Evolutionary conservation across 2,113 vertebrate species (phyloP), one percentile per base, ranked within the genome.

Genomic region (Nycticryphes semicollaris): DNA sequence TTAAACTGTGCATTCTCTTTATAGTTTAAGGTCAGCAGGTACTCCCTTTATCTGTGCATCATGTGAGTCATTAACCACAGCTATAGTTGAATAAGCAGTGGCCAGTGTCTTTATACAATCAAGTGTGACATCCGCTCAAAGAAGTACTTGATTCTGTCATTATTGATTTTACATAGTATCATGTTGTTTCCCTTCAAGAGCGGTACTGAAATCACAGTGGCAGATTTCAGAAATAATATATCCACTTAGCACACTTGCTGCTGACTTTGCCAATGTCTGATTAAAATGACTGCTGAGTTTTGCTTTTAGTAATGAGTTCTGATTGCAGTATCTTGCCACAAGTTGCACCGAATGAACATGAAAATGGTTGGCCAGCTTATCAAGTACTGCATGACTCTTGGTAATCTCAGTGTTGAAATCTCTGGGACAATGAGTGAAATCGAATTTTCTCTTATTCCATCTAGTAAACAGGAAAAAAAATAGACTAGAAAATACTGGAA

Each of bases 271-370:
- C 37, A 68, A 60, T 63, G 78, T 82, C 79, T 97, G 96, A 97
- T 97, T 96, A 96, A 72, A 81, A 92, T 84, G 84, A 89, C 91
- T 94, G 82, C 56, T 59, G 82, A 74, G 50, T 88, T 94, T 90
- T 90, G 57, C 92, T 93, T 81, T 70, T 48, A 90, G 81, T 90
- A 87, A 88, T 87, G 77, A 50, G 39, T 96, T 89, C 67, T 97
- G 96, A 97, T 96, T 96, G 79, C 72, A 85, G 27, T 31, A 35
- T 73, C 87, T 96, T 93, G 51, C 81, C 84, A 90, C 54, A 83
- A 91, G 70, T 70, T 90, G 54, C 70, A 93, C 33, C n/a, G 80
- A 86, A 79, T 3, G 23, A 90, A 93, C 50, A 14, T 48, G 51
- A 79, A 91, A 93, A 81, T 48, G 27, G 45, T 41, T 83, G 64